These are phyloP conservation scores for Ophion slaviceki DNA, from an alignment of 2,888 invertebrate genomes.

Conservation along the genomic window DNA sequence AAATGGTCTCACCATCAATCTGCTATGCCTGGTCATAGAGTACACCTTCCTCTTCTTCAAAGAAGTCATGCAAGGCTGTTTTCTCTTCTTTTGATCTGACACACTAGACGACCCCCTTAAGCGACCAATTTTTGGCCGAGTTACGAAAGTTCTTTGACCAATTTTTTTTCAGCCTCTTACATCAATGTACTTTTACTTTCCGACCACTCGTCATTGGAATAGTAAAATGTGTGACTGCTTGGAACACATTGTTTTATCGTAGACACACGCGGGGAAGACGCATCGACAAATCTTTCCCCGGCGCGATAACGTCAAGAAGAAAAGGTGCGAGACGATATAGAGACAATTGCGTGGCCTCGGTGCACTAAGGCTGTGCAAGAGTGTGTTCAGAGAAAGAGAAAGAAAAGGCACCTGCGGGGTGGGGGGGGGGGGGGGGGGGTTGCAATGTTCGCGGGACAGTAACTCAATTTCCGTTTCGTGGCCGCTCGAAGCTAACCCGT, in stretches of 20 bases:
- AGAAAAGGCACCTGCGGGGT: not conserved
- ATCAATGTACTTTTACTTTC: too few relatives aligned
- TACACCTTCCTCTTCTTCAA: too few relatives aligned
- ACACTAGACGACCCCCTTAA: too few relatives aligned
- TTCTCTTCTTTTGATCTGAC: too few relatives aligned
- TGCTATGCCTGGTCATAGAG: too few relatives aligned
- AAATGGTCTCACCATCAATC: too few relatives aligned
- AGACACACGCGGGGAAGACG: not conserved
- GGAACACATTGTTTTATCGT: not conserved
- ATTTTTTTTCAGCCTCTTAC: too few relatives aligned
- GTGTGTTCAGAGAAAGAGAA: conserved; percentile 12
- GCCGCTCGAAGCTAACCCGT: conserved; percentile 52
- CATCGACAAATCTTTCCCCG: not conserved
- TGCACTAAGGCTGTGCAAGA: not conserved
- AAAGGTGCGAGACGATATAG: conserved; percentile 7
- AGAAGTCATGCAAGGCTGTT: too few relatives aligned
- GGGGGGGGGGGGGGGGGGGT: not conserved
- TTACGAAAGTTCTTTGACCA: too few relatives aligned
- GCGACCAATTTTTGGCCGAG: too few relatives aligned
- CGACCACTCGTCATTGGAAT: too few relatives aligned
- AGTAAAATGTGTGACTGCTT: too few relatives aligned
- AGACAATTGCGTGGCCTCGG: conserved; percentile 28
- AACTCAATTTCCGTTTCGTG: conserved; percentile 65
- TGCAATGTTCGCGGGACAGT: conserved; percentile 53
- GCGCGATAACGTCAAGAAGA: conserved; percentile 5